A percentile compares a stretch with the other conserved stretches of the same genome.
These are phyloP conservation scores for Natator depressus DNA, from an alignment of 2,113 vertebrate genomes.

Conservation along the genomic window DNA sequence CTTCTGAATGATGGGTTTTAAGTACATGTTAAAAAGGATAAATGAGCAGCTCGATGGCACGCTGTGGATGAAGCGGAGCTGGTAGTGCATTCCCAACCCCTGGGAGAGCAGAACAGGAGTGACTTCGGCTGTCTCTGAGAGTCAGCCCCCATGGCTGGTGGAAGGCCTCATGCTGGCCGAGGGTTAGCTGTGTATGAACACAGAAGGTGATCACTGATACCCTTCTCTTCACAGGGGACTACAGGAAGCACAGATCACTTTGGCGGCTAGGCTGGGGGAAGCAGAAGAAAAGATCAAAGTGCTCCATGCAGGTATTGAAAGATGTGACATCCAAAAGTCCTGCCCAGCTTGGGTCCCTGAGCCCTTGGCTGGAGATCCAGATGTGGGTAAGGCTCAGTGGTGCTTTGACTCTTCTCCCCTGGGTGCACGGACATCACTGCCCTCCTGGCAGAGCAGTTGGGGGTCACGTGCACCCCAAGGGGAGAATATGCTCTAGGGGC, in stretches of 20 bases:
- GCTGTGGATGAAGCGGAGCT: background rate
- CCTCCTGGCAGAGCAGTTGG: background rate
- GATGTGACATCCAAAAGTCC: background rate
- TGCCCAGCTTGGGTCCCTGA: fast-evolving
- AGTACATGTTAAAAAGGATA: background rate
- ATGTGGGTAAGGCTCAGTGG: background rate
- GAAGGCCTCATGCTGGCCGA: background rate
- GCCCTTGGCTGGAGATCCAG: background rate
- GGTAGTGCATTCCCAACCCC: background rate
- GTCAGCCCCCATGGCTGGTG: fast-evolving
- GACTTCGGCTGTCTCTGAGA: background rate
- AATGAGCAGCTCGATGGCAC: background rate
- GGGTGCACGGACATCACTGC: background rate
- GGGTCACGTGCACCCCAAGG: background rate
- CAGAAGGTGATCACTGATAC: background rate
- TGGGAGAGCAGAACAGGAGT: fast-evolving
- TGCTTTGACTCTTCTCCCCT: background rate
- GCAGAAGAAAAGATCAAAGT: constrained; percentile 96
- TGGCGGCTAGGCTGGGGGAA: constrained; percentile 90
- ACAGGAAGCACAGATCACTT: constrained; percentile 84
- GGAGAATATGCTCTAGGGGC: background rate
- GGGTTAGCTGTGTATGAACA: background rate
- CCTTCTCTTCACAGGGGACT: constrained; percentile 81
- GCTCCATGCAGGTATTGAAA: constrained; percentile 88
- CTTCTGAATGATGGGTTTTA: background rate